Evolutionary conservation across 2,797 vertebrate genomes (phyloP), one percentile per base, ranked within the genome.

Genomic region (Micromesistius poutassou): DNA sequence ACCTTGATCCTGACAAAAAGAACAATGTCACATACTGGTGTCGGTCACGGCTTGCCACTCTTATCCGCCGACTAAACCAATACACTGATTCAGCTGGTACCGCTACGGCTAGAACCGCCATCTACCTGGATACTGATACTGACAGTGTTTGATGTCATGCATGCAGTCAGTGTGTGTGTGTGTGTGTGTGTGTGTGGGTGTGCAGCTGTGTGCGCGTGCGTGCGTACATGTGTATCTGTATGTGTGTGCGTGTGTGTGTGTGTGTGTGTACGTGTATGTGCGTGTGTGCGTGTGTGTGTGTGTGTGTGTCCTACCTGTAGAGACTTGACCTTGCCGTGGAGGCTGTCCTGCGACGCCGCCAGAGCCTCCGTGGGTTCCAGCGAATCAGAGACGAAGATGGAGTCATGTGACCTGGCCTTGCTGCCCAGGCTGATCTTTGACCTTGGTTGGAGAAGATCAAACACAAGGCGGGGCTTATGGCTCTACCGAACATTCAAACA

Each of bases 351-450:
- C 73, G 94, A 94, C 0, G 92, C 83, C 2, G 77, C 76, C 0
- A 94, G 83, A 82, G 80, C 87, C 74, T 93, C 62, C 16, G 89
- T 87, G 30, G 81, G 90, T 79, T 95, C 95, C 22, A 89, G 86
- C 0, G 87, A 90, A 42, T 96, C 94, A 8, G 92, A 93, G 75
- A 94, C 92, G 81, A 98, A 97, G 80, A 97, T 90, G 0, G 96
- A 97, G 85, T 98, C 97, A 62, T 97, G 96, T 30, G 97, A 97
- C 88, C 97, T 77, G 77, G 95, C 94, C 91, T 97, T 97, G 90
- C 76, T 93, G 50, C 95, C 94, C 93, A 96, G 89, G 83, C 80
- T 93, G 76, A 94, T 87, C 90, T 94, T 96, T 81, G 92, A 87
- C 79, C 97, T 66, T 78, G 85, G 81, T 78, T 82, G 89, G 81